phyloP scores from a whole-genome alignment of 2,113 vertebrate species.

The Saimiri boliviensis region DNA sequence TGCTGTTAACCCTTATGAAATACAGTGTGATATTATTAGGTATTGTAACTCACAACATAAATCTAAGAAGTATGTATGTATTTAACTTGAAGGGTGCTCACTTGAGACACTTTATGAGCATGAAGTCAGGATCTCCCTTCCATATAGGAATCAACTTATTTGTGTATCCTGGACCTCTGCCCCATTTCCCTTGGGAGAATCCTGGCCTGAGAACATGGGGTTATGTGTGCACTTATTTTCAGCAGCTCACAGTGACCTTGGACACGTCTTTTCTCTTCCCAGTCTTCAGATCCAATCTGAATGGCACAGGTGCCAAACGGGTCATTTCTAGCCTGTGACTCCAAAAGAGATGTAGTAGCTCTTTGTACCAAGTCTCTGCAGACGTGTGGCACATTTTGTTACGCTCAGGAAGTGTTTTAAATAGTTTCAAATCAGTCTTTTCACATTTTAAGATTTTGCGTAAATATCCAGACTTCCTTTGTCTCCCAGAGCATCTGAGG shows the following conservation, averaged over 20 bases:
- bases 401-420: neutral
- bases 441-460: neutral
- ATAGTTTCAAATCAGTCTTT: no score
- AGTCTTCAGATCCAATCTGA: neutral
- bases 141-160: rapidly evolving
- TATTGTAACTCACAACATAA: neutral
- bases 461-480: neutral
- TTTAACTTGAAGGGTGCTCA: neutral
- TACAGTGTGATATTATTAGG: neutral
- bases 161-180: rapidly evolving
- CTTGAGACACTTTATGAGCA: neutral
- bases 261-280: neutral
- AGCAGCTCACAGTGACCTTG: neutral
- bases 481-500: rapidly evolving
- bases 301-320: rapidly evolving
- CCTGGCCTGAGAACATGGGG: rapidly evolving
- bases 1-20: neutral
- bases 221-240: rapidly evolving
- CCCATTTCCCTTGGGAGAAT: no score
- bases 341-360: rapidly evolving
- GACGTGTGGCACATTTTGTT: rapidly evolving
- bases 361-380: neutral
- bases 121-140: neutral
- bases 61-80: neutral
- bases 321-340: neutral